Base-by-base conservation (phyloP, 2,797 vertebrate species). In the Tokudaia muenninki region DNA sequence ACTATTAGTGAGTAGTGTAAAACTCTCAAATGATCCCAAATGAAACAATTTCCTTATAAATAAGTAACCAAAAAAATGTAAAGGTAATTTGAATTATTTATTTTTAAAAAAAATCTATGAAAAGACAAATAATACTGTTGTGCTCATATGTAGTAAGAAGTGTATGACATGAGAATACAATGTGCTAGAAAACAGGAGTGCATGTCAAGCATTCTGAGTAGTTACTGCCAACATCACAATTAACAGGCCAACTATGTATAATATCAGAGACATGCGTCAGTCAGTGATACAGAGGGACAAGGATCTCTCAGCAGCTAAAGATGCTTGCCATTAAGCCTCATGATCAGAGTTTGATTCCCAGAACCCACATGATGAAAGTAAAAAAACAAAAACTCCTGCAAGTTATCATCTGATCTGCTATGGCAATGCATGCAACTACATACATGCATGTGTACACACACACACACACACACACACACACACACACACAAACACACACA, bases 1-100 rank as follows among this genome's bases (percentile, higher is more conserved):
- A 8, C 31, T 82, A 79, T 41, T 80, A 24, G 65, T 77, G 67
- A 81, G n/a, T 65, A 61, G 19, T 90, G 4, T 67, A 74, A 95
- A 94, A 78, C 82, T 90, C 12, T 94, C 72, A 94, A 87, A 65
- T 89, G 67, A 65, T 95, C 89, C 55, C 77, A 90, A 91, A 65
- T 92, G 84, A 87, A 94, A 61, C 50, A 50, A 37, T 31, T 29
- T n/a, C 70, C 34, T 70, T 80, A 44, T 31, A 83, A 93, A 44
- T 11, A 92, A 91, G 31, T 78, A 78, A 79, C 52, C 9, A 74
- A 50, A 79, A 47, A 0, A 52, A 57, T 87, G 26, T 41, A 3
- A 83, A 83, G 82, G 72, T 82, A 57, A 26, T 78, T 90, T 75
- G 6, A 55, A 80, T 41, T 83, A 72, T 37, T 13, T 74, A 3